Evolutionary conservation across 1,140 invertebrate genomes (phyloP), one percentile per base, ranked within the genome.

Genomic region (Lerema accius): DNA sequence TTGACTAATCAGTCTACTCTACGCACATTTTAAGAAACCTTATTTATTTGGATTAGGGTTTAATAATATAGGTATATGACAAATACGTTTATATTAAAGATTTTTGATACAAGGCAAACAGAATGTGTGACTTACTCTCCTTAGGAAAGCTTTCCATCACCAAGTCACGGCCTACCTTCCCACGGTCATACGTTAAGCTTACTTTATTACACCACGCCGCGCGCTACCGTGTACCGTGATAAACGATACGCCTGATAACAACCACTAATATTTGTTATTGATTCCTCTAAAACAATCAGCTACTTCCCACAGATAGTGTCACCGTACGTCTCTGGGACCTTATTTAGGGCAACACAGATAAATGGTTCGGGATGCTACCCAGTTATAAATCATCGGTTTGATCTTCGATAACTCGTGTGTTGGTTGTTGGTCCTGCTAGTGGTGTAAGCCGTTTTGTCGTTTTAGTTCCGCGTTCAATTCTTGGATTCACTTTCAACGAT

Each of bases 281-380:
- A 77, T 77, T 76, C 68, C 71, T 73, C 62, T 35, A 71, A 67
- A 76, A 76, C 74, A 76, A 71, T 69, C 39, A 53, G 39, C 61
- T 49, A 2, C 45, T 48, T 55, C 55, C 55, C 65, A 56, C 61
- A 67, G 67, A 69, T 70, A 73, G 45, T 59, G 71, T 63, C 43
- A 71, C 69, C 65, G 63, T 35, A 9, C 7, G 63, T 43, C 39
- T 56, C 26, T 56, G 40, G 17, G 0, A 5, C 19, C 23, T 56
- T 55, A 55, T 55, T 55, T 55, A 55, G 51, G 51, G 19, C 50
- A 26, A 6, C 19, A 55, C 50, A 43, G 51, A 55, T 55, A 13
- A 55, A 55, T 55, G 51, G 51, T 15, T 37, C 19, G 37, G 39
- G 51, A 42, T n/a, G 19, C 6, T 7, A 23, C n/a, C 13, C 28